Percentiles rank a stretch among this genome's conserved stretches.
Evolutionary conservation across 2,113 vertebrate genomes (phyloP).

Genomic region (Serilophus lunatus): DNA sequence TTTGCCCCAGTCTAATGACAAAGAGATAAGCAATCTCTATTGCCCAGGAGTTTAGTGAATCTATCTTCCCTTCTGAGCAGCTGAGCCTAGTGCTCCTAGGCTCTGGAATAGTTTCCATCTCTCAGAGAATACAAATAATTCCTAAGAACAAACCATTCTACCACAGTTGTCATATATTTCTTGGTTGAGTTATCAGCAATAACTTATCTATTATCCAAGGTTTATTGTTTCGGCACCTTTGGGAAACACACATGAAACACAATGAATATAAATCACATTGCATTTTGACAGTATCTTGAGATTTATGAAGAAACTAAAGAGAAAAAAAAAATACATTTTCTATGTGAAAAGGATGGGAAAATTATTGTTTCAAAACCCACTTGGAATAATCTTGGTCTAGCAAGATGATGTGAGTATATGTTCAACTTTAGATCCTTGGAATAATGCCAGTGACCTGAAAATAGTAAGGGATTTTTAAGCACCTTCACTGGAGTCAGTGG

Average conservation of each 20-base stretch:
- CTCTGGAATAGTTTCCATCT: constrained; percentile 12
- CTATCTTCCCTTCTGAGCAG: not conserved
- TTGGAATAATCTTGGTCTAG: not conserved
- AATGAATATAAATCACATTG: constrained; percentile 30
- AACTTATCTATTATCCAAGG: constrained; percentile 30
- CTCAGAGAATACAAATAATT: constrained; percentile 53
- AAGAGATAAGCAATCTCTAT: constrained; percentile 18
- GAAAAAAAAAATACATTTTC: not conserved
- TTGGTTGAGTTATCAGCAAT: constrained; percentile 54
- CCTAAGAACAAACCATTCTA: not conserved
- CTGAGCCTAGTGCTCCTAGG: constrained; percentile 4
- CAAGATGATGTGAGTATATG: not conserved
- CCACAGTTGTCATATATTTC: constrained; percentile 34
- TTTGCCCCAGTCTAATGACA: not conserved
- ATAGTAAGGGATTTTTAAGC: not conserved
- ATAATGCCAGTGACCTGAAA: not conserved
- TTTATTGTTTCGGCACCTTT: constrained; percentile 54
- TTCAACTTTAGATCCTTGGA: not conserved
- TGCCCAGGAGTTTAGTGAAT: not conserved
- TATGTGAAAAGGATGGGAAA: not conserved
- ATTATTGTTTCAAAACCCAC: not conserved
- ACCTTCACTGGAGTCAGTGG: not conserved
- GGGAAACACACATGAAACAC: constrained; percentile 10
- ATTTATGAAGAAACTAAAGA: constrained; percentile 17
- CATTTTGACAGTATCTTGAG: constrained; percentile 22